Base-by-base conservation (phyloP, 92 coral and sea anemone species). In the Epizoanthus ramosus region DNA sequence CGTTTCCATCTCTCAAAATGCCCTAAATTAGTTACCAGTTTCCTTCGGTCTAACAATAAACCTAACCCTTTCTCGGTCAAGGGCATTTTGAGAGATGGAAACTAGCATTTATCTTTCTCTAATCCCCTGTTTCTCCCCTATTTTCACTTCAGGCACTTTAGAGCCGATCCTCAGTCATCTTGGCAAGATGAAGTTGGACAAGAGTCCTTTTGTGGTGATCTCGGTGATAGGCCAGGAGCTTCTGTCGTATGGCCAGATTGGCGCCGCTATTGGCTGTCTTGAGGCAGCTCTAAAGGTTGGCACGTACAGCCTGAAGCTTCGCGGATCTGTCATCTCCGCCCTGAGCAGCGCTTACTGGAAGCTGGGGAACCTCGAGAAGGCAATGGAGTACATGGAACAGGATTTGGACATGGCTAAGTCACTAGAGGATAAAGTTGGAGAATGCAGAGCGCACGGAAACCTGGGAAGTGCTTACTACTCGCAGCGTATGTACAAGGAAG, bases 271-370 rank as follows among this genome's bases (percentile, higher is more conserved):
- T 67, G 95, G 91, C 70, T 97, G 99, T 50, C 90, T 97, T 52
- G 99, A 97, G 79, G 95, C 98, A 3, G 97, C 99, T 24, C 87
- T 97, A 61, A 92, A 94, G 69, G 91, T 97, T 45, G 98, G 98
- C 4, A 94, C 99, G 3, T 95, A 92, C 61, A 95, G 99, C n/a
- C 83, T 97, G 17, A 92, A 95, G 73, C 90, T 97, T 73, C 94
- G 99, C 22, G 97, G 99, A 23, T 97, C 99, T 2, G 99, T 97
- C 33, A 97, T 97, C 71, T 97, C 99, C 0, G 99, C 99, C 0
- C 87, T 97, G 54, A 97, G 98, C 54, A 97, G 94, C 6, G 99
- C 99, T 47, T 97, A 97, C 90, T 97, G 99, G 99, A 97, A 97
- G 75, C 81, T 97, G 9, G 99, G 97, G 3, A 97, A 94, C 74